Evolutionary conservation across 2,888 invertebrate genomes (phyloP).

Genomic region (Orchesellides sinensis): DNA sequence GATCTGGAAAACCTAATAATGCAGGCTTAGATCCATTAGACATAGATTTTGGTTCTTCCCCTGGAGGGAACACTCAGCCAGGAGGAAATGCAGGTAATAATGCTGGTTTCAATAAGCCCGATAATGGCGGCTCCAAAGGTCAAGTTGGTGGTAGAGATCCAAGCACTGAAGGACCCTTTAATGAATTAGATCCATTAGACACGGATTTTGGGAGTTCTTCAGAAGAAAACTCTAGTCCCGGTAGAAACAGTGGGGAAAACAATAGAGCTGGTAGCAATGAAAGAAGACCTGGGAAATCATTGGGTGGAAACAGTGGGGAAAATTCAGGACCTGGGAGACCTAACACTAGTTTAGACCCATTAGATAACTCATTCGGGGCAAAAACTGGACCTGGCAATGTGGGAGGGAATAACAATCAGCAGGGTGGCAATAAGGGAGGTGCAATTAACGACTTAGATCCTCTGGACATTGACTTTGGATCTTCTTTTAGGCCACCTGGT

Average conservation of each 20-base stretch:
- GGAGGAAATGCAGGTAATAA: not conserved
- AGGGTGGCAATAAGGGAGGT: no score
- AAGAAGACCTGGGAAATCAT: not conserved
- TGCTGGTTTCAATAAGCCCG: not conserved
- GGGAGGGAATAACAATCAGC: no score
- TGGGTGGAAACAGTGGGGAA: not conserved
- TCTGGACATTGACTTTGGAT: no score
- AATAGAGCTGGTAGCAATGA: not conserved
- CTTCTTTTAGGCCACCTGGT: no score
- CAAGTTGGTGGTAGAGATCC: not conserved
- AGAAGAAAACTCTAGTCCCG: no score
- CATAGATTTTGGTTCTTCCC: constrained; percentile 23
- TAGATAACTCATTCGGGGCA: no score
- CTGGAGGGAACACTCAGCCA: not conserved
- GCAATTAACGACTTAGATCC: no score
- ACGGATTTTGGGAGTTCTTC: no score
- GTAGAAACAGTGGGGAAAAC: not conserved
- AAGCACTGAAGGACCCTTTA: not conserved
- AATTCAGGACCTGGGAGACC: not conserved
- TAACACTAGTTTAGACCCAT: not conserved
- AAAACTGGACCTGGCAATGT: no score
- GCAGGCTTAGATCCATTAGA: constrained; percentile 21
- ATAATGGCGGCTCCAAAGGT: no score
- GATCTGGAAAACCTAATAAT: not conserved
- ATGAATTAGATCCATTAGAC: not conserved